Base-by-base conservation (phyloP, 2,113 vertebrate species). In the Marmota monax region DNA sequence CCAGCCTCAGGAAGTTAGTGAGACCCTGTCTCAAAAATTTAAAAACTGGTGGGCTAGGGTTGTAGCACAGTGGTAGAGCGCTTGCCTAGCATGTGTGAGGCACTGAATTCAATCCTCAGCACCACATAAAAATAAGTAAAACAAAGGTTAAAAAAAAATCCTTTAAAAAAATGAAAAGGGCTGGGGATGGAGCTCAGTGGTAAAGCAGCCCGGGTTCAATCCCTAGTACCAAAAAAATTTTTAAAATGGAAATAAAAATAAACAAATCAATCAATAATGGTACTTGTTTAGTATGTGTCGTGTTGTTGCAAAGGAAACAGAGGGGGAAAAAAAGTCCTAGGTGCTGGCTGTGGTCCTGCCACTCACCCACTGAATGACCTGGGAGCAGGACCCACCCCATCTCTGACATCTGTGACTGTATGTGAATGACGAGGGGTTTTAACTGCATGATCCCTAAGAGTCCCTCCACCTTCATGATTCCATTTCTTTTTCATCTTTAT, bases 401-500 rank as follows among this genome's bases (percentile, higher is more conserved):
- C 51, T 84, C 56, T 61, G n/a, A 61, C 51, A 86, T 84, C 63
- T 84, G 16, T 80, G 12, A 63, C 42, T 61, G 23, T 84, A 65
- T 67, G 56, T 85, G 72, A 85, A 37, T 77, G 53, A 91, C 85
- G 51, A 86, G 17, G 7, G 32, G 4, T n/a, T 80, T 95, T 86
- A 93, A 61, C 32, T 85, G 45, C 32, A 80, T 48, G 45, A 76
- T 72, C 70, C 37, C 32, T 86, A 95, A 94, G 83, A 17, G 32
- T 94, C 32, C 79, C 70, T 67, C 32, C 23, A 56, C 22, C 42
- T 91, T 94, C 70, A 82, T 76, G 73, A 95, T 85, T 94, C 63
- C 39, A 63, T 25, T 85, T 61, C 7, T 53, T 78, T 83, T 84
- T 16, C 27, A 48, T 85, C n/a, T 94, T 91, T 94, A 70, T 77